A percentile compares a stretch with the other conserved stretches of the same genome.
phyloP scores from a whole-genome alignment of 2,113 vertebrate species.

The Cryptotis parvus region DNA sequence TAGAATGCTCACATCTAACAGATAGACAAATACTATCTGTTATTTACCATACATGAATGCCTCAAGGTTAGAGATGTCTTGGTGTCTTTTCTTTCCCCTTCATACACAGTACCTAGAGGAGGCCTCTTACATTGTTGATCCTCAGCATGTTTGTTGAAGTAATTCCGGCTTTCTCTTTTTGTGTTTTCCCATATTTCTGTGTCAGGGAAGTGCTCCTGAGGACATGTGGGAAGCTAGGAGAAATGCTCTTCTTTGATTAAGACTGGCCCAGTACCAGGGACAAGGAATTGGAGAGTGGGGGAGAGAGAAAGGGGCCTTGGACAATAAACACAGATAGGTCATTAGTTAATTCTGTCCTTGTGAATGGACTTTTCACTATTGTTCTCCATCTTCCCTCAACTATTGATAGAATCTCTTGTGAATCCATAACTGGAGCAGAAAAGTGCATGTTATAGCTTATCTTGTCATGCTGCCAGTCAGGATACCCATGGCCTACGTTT shows the following conservation, averaged over 20 bases:
- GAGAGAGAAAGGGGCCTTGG: neutral
- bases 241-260: constrained; percentile 19
- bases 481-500: neutral
- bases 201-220: constrained; percentile 35
- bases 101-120: neutral
- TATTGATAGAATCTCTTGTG: constrained; percentile 12
- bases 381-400: neutral
- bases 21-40: no score
- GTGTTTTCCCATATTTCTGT: constrained; percentile 39
- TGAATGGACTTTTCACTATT: neutral
- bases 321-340: constrained; percentile 30
- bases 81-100: constrained; percentile 16
- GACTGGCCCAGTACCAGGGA: neutral
- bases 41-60: neutral
- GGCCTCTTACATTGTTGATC: neutral
- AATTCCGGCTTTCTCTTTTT: neutral
- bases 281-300: neutral
- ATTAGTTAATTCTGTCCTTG: constrained; percentile 1
- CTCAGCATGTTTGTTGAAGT: constrained; percentile 7
- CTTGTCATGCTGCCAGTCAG: constrained; percentile 6
- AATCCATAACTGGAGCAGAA: neutral
- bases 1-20: neutral
- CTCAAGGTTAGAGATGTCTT: neutral
- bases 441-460: constrained; percentile 1
- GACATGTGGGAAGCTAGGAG: neutral